Conservation (phyloP, 2,888 invertebrate species). For the Ecdyonurus torrentis region DNA sequence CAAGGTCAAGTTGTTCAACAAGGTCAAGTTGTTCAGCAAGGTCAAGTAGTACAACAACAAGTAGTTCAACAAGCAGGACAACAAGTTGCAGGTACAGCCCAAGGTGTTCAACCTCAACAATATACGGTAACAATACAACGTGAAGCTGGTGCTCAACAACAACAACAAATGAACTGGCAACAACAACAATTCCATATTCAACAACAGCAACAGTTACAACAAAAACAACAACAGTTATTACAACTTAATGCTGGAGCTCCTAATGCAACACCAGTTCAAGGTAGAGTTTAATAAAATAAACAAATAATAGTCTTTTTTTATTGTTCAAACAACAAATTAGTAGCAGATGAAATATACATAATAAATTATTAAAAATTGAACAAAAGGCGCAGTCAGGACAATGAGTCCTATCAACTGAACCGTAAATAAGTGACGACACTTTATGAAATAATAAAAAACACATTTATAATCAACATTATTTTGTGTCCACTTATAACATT, state of each 20-base stretch:
- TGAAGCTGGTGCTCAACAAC: slow-evolving; percentile 12
- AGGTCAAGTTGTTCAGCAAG: not conserved
- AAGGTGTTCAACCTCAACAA: slow-evolving; percentile 13
- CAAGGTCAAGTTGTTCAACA: slow-evolving; percentile 13
- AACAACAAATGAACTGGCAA: slow-evolving; percentile 14
- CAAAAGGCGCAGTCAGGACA: too few relatives aligned
- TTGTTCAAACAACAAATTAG: too few relatives aligned
- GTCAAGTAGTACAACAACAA: slow-evolving; percentile 13
- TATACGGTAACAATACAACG: slow-evolving; percentile 16
- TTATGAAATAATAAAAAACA: too few relatives aligned
- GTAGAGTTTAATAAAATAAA: too few relatives aligned
- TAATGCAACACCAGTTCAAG: not conserved
- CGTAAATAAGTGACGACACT: too few relatives aligned
- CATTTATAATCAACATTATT: too few relatives aligned
- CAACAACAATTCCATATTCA: slow-evolving; percentile 12
- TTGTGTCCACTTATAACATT: too few relatives aligned
- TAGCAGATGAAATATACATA: too few relatives aligned
- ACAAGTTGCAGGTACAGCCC: slow-evolving; percentile 10
- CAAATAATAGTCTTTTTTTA: too few relatives aligned
- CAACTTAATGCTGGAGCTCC: slow-evolving; percentile 16
- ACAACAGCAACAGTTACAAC: slow-evolving; percentile 17
- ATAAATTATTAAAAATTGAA: too few relatives aligned
- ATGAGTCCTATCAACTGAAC: too few relatives aligned
- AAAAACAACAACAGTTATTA: slow-evolving; percentile 20
- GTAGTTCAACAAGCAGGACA: not conserved